Percentiles rank a stretch among this genome's conserved stretches.
Evolutionary conservation across 2,797 vertebrate genomes (phyloP).

Genomic region (Sebastes baramenuke): DNA sequence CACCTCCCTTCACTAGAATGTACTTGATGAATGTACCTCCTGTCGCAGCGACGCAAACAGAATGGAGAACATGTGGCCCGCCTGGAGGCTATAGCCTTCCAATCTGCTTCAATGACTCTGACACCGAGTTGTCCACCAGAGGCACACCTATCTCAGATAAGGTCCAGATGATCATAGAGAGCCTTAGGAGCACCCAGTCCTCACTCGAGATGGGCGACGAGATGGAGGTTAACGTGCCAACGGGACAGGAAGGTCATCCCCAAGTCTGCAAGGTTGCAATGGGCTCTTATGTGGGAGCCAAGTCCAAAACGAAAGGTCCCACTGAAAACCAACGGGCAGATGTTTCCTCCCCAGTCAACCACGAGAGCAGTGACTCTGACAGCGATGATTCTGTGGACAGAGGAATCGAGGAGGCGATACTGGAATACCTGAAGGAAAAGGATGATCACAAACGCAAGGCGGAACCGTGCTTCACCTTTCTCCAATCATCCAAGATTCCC

Average conservation of each 20-base stretch:
- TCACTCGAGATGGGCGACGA: slow-evolving; percentile 88
- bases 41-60: slow-evolving; percentile 89
- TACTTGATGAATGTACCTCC: slow-evolving; percentile 95
- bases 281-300: slow-evolving; percentile 57
- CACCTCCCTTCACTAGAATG: slow-evolving; percentile 88
- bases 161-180: slow-evolving; percentile 95
- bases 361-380: slow-evolving; percentile 85
- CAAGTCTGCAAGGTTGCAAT: slow-evolving; percentile 66
- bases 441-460: slow-evolving; percentile 81
- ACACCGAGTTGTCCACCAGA: slow-evolving; percentile 78
- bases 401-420: slow-evolving; percentile 95
- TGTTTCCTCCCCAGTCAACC: slow-evolving; percentile 54
- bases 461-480: slow-evolving; percentile 60
- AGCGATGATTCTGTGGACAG: slow-evolving; percentile 95
- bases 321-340: slow-evolving; percentile 34
- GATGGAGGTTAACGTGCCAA: slow-evolving; percentile 75
- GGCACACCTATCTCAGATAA: slow-evolving; percentile 86
- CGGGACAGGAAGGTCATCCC: slow-evolving; percentile 75
- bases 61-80: slow-evolving; percentile 91
- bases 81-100: slow-evolving; percentile 88
- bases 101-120: slow-evolving; percentile 88
- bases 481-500: slow-evolving; percentile 70
- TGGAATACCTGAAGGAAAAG: slow-evolving; percentile 91
- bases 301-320: slow-evolving; percentile 58
- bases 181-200: slow-evolving; percentile 88